phyloP scores from a whole-genome alignment of 2,888 invertebrate genomes.

The Andrena fulva region DNA sequence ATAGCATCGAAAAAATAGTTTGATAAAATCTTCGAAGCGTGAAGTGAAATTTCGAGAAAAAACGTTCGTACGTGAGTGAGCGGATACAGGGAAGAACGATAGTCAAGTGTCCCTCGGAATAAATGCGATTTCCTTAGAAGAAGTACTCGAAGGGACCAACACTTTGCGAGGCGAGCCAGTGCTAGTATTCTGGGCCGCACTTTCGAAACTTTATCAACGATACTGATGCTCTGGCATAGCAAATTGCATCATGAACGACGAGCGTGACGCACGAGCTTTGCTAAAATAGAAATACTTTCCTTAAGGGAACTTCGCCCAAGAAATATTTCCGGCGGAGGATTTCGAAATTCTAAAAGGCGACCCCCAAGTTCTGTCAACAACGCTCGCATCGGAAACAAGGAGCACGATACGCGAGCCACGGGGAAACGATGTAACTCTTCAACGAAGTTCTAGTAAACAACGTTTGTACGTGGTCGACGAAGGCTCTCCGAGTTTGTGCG shows the following conservation, averaged over 20 bases:
- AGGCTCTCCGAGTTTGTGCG: not conserved
- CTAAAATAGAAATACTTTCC: conserved; percentile 15
- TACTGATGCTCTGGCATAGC: conserved; percentile 28
- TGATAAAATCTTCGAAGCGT: not conserved
- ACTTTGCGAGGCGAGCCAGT: not conserved
- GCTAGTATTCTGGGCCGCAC: conserved; percentile 15
- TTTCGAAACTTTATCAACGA: conserved; percentile 32
- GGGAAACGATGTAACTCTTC: not conserved
- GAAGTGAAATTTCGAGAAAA: conserved; percentile 4
- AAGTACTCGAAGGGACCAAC: conserved; percentile 24
- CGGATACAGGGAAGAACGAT: not conserved
- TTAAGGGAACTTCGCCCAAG: not conserved
- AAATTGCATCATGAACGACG: conserved; percentile 17
- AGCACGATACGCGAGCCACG: not conserved
- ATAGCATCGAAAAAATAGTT: not conserved
- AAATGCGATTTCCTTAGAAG: conserved; percentile 35
- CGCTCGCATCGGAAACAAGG: not conserved
- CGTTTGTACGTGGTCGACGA: not conserved
- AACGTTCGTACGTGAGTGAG: not conserved
- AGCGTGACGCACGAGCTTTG: conserved; percentile 1
- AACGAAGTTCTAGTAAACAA: not conserved
- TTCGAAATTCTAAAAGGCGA: conserved; percentile 1
- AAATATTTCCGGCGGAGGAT: not conserved
- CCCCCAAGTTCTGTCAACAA: not conserved
- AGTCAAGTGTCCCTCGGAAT: not conserved